These are phyloP conservation scores for Trematocara marginatum DNA, from an alignment of 2,113 vertebrate genomes.

Conservation along the genomic window DNA sequence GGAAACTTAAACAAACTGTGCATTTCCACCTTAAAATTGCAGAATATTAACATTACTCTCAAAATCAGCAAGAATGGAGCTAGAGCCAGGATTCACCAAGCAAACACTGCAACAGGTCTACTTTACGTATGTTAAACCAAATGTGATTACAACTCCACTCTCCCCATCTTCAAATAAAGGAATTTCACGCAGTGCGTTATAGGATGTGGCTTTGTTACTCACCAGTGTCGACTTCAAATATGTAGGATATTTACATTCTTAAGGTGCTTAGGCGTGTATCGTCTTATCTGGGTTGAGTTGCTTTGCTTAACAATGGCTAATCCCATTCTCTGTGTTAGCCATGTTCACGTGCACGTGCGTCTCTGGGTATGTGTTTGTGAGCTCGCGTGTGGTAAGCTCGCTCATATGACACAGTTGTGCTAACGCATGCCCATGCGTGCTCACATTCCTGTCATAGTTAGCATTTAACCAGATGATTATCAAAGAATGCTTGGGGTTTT, in stretches of 20 bases:
- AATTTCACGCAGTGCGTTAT: background rate
- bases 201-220: background rate
- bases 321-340: background rate
- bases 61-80: background rate
- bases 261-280: constrained; percentile 21
- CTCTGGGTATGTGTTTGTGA: background rate
- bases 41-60: background rate
- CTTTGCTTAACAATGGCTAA: constrained; percentile 44
- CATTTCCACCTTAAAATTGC: background rate
- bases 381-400: constrained; percentile 29
- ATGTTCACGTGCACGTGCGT: background rate
- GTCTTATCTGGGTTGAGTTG: constrained; percentile 10
- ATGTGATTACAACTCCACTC: background rate
- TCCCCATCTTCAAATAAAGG: background rate
- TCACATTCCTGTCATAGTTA: constrained; percentile 59
- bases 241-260: constrained; percentile 49
- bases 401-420: constrained; percentile 53
- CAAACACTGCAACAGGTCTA: background rate
- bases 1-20: background rate
- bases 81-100: background rate
- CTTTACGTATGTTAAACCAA: background rate
- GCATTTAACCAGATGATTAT: constrained; percentile 46
- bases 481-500: constrained; percentile 33
- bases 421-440: constrained; percentile 21
- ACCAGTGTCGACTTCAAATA: constrained; percentile 39